Conservation (phyloP, 37 sponge, comb jelly and placozoan genomes). For the Crambe crambe region DNA sequence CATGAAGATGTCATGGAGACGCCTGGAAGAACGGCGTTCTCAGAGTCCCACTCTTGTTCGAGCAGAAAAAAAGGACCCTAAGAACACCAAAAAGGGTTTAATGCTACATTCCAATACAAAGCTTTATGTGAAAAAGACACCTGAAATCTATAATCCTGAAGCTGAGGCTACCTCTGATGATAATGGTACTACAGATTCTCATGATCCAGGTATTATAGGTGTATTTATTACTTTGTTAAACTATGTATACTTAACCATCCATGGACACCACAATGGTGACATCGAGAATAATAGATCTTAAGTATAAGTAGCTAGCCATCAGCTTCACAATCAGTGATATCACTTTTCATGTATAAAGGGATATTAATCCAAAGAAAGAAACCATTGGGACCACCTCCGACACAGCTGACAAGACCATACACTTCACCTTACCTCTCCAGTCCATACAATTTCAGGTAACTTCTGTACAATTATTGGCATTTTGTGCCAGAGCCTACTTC, state of each 20-base stretch:
- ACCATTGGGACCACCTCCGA: neutral
- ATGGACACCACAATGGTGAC: no score
- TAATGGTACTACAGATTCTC: no score
- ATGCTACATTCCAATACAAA: slow-evolving; percentile 34
- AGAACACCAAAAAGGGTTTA: neutral
- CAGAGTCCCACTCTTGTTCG: slow-evolving; percentile 1
- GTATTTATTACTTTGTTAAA: no score
- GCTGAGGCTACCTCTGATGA: neutral
- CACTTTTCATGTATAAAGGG: no score
- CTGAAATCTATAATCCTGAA: slow-evolving; percentile 27
- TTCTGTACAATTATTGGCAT: no score
- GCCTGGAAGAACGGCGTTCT: slow-evolving; percentile 33
- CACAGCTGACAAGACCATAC: neutral
- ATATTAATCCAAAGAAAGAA: no score
- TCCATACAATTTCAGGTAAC: neutral
- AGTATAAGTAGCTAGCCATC: no score
- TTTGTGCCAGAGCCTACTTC: no score
- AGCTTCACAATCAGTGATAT: no score
- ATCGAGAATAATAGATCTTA: no score
- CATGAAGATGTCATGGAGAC: slow-evolving; percentile 60
- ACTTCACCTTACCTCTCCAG: neutral
- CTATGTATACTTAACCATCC: no score
- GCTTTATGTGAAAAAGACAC: slow-evolving; percentile 34
- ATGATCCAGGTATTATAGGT: no score
- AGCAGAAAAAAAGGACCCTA: neutral